Evolutionary conservation across 2,888 invertebrate species (phyloP), one percentile per base, ranked within the genome.

Genomic region (Andrena hattorfiana): DNA sequence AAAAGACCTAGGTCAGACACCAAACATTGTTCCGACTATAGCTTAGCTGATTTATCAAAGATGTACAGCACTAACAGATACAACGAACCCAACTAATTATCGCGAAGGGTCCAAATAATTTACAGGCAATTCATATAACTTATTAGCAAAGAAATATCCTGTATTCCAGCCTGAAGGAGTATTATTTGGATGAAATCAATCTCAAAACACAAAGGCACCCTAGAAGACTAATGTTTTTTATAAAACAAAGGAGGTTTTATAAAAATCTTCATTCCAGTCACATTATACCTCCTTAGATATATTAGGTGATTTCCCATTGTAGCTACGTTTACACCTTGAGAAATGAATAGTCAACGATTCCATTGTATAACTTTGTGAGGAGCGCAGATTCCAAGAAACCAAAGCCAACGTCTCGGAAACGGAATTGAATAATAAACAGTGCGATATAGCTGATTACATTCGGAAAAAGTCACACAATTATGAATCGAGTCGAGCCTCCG

Each of bases 401-500:
- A 3, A 6, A 54, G 8, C 26, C 42, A 42, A 54, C 42, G 10
- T 42, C 67, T 77, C 5, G 28, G 42, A 32, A 30, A 59, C 13
- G 7, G 13, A 16, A 30, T 8, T 23, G n/a, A 23, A 35, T 20
- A 51, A 28, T 71, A 64, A 59, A 71, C 42, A n/a, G 32, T 70
- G 30, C 35, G 20, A 2, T 68, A 62, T 70, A 42, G 32, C 62
- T 63, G 83, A 72, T 32, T 26, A 74, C 20, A 8, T 23, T n/a
- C 7, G 16, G 7, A 77, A 69, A 73, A 59, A 74, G 3, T 35
- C 26, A 16, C 1, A 54, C 35, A 70, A 79, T 71, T 79, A 59
- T 62, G 80, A 32, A 66, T 75, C 32, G 54, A 77, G 60, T 59
- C 49, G 76, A 85, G 60, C 64, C 79, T 73, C 28, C 49, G 32